phyloP scores from a whole-genome alignment of 2,888 invertebrate species.

The Meta bourneti region DNA sequence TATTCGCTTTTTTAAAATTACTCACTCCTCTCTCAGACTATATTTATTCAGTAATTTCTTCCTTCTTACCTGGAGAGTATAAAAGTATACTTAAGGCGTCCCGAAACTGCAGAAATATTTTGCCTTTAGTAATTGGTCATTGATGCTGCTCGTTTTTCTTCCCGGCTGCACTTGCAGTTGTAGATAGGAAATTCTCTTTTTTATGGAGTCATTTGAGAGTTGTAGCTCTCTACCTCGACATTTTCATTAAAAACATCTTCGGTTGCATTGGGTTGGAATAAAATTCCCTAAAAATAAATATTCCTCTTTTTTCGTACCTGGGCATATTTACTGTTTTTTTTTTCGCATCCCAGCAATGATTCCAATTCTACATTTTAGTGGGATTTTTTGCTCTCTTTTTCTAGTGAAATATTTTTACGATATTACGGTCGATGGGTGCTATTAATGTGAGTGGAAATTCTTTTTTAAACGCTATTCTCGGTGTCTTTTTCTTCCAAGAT shows the following conservation, averaged over 20 bases:
- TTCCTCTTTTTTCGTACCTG: not conserved
- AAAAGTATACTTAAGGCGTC: conserved; percentile 30
- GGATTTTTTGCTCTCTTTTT: not conserved
- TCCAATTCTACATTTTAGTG: not conserved
- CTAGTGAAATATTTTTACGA: conserved; percentile 34
- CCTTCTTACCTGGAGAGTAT: not conserved
- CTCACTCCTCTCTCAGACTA: conserved; percentile 1
- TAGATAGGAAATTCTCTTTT: conserved; percentile 17
- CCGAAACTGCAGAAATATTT: conserved; percentile 15
- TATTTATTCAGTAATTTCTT: conserved; percentile 31
- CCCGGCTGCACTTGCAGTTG: not conserved
- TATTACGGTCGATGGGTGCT: conserved; percentile 14
- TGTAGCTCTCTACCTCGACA: conserved; percentile 11
- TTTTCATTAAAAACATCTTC: conserved; percentile 53
- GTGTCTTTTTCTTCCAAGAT: not conserved
- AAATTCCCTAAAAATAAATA: conserved; percentile 13
- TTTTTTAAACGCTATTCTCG: conserved; percentile 7
- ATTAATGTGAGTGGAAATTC: conserved; percentile 25
- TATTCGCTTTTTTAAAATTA: not conserved
- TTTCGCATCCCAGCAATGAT: not conserved
- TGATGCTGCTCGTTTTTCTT: conserved; percentile 1
- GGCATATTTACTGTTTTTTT: not conserved
- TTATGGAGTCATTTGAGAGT: conserved; percentile 43
- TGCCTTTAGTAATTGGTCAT: conserved; percentile 36
- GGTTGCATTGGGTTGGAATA: conserved; percentile 1